These are phyloP conservation scores for Matsumyia berberina DNA, from an alignment of 2,888 invertebrate genomes.

Conservation along the genomic window DNA sequence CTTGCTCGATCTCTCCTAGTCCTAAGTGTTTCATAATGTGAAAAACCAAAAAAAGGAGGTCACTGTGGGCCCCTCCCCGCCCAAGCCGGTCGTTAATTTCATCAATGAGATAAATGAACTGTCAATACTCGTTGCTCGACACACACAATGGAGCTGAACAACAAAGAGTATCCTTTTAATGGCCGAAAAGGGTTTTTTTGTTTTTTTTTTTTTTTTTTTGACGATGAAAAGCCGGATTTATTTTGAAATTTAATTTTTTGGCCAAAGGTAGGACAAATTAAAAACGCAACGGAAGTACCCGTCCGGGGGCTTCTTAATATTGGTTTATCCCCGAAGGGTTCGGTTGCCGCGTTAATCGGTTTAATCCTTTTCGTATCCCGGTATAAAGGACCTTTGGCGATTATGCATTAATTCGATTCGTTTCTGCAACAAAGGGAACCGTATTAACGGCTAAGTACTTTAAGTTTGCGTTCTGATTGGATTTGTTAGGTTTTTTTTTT, in stretches of 20 bases:
- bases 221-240: constrained; percentile 25
- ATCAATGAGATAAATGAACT: constrained; percentile 55
- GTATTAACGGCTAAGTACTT: constrained; percentile 23
- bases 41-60: constrained; percentile 12
- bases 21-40: neutral
- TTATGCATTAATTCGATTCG: constrained; percentile 50
- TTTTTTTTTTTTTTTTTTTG: too few relatives aligned
- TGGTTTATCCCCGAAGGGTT: constrained; percentile 20
- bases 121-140: constrained; percentile 32
- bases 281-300: constrained; percentile 5
- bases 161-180: constrained; percentile 37
- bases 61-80: neutral
- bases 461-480: constrained; percentile 26
- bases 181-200: constrained; percentile 13
- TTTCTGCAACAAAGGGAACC: neutral
- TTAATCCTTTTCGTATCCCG: constrained; percentile 37
- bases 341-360: constrained; percentile 44
- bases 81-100: constrained; percentile 31
- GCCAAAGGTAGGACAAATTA: constrained; percentile 37
- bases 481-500: neutral
- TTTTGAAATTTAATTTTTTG: constrained; percentile 31
- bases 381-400: constrained; percentile 51
- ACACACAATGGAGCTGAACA: constrained; percentile 21
- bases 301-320: constrained; percentile 2
- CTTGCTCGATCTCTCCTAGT: neutral